Evolutionary conservation across 1,140 invertebrate genomes (phyloP), one percentile per base, ranked within the genome.

Genomic region (Pseudomyrmex dendroicus): DNA sequence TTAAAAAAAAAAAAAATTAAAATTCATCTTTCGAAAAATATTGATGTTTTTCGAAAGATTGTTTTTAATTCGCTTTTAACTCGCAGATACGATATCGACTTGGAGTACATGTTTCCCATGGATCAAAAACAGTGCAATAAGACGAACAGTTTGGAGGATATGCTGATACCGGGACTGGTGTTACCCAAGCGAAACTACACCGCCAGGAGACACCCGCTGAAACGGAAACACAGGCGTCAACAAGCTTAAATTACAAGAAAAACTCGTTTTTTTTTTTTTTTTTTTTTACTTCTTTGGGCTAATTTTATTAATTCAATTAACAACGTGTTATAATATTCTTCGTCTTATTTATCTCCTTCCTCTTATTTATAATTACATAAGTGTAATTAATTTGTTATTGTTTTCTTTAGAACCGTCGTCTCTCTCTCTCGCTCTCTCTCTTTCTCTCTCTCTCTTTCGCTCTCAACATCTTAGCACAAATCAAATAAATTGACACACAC

Each of bases 91-190:
- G 96, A 97, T 86, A 97, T 98, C 1, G 97, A 98, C 90, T 91
- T 98, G 70, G 96, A 97, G 15, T 98, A 97, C 89, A 96, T 98
- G 95, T 98, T 98, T 89, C 94, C 96, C 10, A 97, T 98, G 93
- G 94, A 96, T 10, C 97, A 98, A 93, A 95, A 94, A 2, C 94
- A 96, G 72, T 97, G 97, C 62, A 92, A 87, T n/a, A 90, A 90
- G 54, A 76, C 90, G 52, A 73, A 91, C 13, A 70, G 62, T 12
- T 74, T 84, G 4, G 85, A 90, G 25, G 91, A 90, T 82, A 25
- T 86, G 57, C 70, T 92, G 17, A 57, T 93, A 67, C 90, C 91
- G 44, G 87, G 90, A 9, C 46, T 91, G 17, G 48, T 90, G 52
- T 68, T 85, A 3, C 74, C 68, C 9, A 91, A 84, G 57, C 91